These are phyloP conservation scores for Neosilurus mollespiculum DNA, from an alignment of 2,797 vertebrate genomes.

Conservation along the genomic window DNA sequence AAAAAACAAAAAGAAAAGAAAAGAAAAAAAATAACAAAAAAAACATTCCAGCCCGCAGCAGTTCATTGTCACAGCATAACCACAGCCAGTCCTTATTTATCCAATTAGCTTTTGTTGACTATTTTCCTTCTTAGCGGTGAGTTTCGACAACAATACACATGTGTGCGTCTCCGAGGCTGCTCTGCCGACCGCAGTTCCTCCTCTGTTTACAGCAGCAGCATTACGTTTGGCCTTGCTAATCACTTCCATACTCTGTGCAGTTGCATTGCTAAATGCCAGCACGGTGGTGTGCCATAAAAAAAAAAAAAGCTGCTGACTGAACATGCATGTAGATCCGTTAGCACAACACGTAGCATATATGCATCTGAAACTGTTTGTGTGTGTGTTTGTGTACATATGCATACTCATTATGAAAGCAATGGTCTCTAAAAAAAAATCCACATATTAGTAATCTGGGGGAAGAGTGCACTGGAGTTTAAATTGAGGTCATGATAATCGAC, in stretches of 20 bases:
- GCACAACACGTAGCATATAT: conserved; percentile 30
- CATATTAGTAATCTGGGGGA: conserved; percentile 28
- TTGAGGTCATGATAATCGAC: neutral
- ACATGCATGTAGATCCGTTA: conserved; percentile 39
- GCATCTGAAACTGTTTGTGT: conserved; percentile 15
- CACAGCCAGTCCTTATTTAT: conserved; percentile 53
- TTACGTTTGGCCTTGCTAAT: conserved; percentile 55
- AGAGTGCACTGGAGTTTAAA: neutral
- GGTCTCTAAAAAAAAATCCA: conserved; percentile 28
- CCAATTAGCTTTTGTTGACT: conserved; percentile 58
- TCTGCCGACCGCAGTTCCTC: conserved; percentile 42
- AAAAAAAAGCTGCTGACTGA: conserved; percentile 33
- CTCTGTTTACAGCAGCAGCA: conserved; percentile 46
- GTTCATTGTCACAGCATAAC: conserved; percentile 34
- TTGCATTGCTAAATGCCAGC: conserved; percentile 41
- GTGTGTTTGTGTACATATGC: conserved; percentile 20
- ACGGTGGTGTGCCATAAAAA: conserved; percentile 35
- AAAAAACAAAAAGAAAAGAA: too few relatives aligned
- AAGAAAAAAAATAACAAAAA: neutral
- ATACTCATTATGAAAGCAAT: conserved; percentile 44
- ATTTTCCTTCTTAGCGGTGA: conserved; percentile 57
- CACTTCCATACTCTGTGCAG: conserved; percentile 52
- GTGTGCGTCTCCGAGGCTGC: conserved; percentile 52
- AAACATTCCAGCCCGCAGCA: conserved; percentile 41
- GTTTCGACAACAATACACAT: conserved; percentile 56